These are phyloP conservation scores for Micrasema minimum DNA, from an alignment of 1,140 invertebrate genomes.

Conservation along the genomic window DNA sequence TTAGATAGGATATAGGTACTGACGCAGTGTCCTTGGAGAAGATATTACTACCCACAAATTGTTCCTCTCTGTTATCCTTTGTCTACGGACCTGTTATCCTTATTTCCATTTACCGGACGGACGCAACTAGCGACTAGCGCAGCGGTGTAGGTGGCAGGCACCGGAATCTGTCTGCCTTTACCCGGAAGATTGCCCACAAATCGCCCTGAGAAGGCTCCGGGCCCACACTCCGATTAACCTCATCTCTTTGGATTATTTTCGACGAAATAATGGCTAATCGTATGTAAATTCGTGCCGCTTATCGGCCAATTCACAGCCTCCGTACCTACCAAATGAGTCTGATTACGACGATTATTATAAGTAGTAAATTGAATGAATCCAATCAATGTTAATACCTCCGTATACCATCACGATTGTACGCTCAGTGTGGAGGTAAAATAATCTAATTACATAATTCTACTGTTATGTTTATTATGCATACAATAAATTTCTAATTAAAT, in stretches of 20 bases:
- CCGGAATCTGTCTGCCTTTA: constrained; percentile 30
- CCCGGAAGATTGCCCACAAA: constrained; percentile 45
- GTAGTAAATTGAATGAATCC: too few species aligned
- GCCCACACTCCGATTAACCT: constrained; percentile 30
- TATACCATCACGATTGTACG: too few species aligned
- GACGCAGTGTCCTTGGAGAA: too few species aligned
- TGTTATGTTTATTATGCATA: too few species aligned
- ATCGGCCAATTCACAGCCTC: constrained; percentile 27
- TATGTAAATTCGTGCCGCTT: constrained; percentile 48
- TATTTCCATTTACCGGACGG: not conserved
- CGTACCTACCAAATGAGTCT: not conserved
- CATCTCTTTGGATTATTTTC: constrained; percentile 42
- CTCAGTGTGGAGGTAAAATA: too few species aligned
- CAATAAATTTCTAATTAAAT: too few species aligned
- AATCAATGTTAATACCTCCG: too few species aligned
- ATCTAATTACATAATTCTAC: too few species aligned
- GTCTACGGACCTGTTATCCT: constrained; percentile 18
- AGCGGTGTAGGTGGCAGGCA: too few species aligned
- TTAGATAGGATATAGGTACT: too few species aligned
- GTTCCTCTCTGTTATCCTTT: not conserved
- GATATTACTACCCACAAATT: too few species aligned
- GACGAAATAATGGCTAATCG: constrained; percentile 41
- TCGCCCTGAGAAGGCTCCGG: constrained; percentile 22
- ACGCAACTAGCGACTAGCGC: too few species aligned
- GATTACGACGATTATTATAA: constrained; percentile 1